Evolutionary conservation across 2,888 invertebrate genomes (phyloP), one percentile per base, ranked within the genome.

Genomic region (Carcina quercana): DNA sequence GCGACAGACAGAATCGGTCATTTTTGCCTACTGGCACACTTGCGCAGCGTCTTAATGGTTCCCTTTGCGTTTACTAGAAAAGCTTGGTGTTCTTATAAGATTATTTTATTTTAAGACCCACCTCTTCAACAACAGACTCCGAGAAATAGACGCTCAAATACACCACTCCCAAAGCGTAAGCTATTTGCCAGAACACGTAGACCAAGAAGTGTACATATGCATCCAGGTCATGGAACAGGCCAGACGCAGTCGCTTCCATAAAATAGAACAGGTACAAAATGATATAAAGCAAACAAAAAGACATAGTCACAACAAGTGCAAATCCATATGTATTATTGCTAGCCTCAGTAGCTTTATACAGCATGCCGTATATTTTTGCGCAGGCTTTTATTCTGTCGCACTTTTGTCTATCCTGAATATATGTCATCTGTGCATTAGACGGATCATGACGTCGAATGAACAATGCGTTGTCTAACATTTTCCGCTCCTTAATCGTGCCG

Each of bases 161-260:
- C 33, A 68, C 53, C 11, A 70, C 46, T 2, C 45, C 51, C 1
- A 59, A 2, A 1, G 63, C 49, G 37, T 64, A 69, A 1, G 36
- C 38, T 14, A 67, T 61, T 38, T 70, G 67, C 74, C 75, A 76
- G 25, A 54, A 51, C 0, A 64, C 55, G 34, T 67, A 73, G 24
- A 67, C 42, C 11, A 70, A 30, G 26, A 75, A 73, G 15, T 59
- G 44, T 0, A 59, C 32, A 30, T 70, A 78, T 42, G 48, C 59
- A 3, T 47, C 42, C 6, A 57, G 25, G 28, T 76, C 66, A 5
- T 63, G 60, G 17, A 69, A 72, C 29, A 75, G 45, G 0, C 74
- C 68, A 0, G 62, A 53, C 1, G 73, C 71, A 0, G 72, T 74
- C 3, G 73, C 78, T 39, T 76, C 78, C 75, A 78, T 72, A 20